Base-by-base conservation (phyloP, 2,797 vertebrate species). In the Scleropages formosus region DNA sequence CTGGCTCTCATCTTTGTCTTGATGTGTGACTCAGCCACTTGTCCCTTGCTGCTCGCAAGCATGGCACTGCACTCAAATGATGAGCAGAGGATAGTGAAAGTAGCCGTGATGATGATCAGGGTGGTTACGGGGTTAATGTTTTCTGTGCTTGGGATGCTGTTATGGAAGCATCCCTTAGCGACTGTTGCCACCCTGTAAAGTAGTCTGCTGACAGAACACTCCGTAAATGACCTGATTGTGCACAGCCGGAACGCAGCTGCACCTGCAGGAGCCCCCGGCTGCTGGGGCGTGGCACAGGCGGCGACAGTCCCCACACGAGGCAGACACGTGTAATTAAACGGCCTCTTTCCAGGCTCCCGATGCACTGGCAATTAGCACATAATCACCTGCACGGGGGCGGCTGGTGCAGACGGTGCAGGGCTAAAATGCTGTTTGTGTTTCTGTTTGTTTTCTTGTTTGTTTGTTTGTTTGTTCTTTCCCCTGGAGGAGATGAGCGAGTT, bases 261-360 rank as follows among this genome's bases (percentile, higher is more conserved):
- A 16, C 39, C 56, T 60, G 31, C 12, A 18, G 56, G 11, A 4
- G 13, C 24, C 15, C 11, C 27, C 0, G 24, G 11, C 61, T 39
- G 46, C 62, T 47, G 65, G 8, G 9, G 18, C 27, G 6, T 31
- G 9, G 20, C 20, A 8, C 20, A 16, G 24, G n/a, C n/a, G n/a
- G 44, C 56, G 24, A 6, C 31, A 6, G 31, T 26, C 71, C 64
- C 53, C 22, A 26, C 63, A 11, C 46, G 66, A 39, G 44, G 47
- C 70, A 68, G 39, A 53, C 47, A 22, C 18, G 46, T 69, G 70
- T 77, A 39, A 62, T 74, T 74, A 74, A 60, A 9, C 56, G 67
- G 4, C 22, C 16, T 4, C n/a, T 69, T 51, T 47, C 66, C 46
- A 22, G 22, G 12, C 66, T 69, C 22, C 1, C 46, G n/a, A 51